Conservation (phyloP, 2,113 vertebrate genomes). For the Cepphus grylle region DNA sequence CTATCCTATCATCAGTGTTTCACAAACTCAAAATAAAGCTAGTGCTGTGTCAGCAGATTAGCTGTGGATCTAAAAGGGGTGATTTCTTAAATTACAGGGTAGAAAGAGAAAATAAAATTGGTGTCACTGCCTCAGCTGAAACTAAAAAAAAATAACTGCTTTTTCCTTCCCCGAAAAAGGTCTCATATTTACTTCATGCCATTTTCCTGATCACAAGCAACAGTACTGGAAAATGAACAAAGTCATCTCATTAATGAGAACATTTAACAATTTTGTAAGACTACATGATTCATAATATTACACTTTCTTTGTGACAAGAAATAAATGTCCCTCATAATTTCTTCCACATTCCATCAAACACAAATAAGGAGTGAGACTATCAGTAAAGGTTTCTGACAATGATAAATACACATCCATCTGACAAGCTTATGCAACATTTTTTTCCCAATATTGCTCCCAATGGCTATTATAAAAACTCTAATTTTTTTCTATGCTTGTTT, state of each 20-base stretch:
- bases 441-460: background rate
- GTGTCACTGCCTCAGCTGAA: background rate
- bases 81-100: constrained; percentile 43
- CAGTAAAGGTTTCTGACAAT: background rate
- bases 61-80: background rate
- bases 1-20: background rate
- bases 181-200: background rate
- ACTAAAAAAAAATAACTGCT: background rate
- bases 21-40: constrained; percentile 18
- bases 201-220: background rate
- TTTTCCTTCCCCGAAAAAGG: background rate
- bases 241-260: background rate
- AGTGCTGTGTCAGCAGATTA: constrained; percentile 28
- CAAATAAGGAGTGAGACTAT: background rate
- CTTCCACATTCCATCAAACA: background rate
- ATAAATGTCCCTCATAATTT: background rate
- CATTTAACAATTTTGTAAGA: background rate
- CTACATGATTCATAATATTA: background rate
- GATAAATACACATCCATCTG: background rate
- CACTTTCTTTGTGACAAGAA: background rate
- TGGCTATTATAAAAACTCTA: background rate
- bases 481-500: background rate
- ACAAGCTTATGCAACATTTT: background rate
- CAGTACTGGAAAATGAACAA: background rate
- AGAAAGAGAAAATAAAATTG: constrained; percentile 26